Percentiles rank a stretch among this genome's conserved stretches.
Evolutionary conservation across 2,888 invertebrate species (phyloP).

Genomic region (Harpagoxenus sublaevis): DNA sequence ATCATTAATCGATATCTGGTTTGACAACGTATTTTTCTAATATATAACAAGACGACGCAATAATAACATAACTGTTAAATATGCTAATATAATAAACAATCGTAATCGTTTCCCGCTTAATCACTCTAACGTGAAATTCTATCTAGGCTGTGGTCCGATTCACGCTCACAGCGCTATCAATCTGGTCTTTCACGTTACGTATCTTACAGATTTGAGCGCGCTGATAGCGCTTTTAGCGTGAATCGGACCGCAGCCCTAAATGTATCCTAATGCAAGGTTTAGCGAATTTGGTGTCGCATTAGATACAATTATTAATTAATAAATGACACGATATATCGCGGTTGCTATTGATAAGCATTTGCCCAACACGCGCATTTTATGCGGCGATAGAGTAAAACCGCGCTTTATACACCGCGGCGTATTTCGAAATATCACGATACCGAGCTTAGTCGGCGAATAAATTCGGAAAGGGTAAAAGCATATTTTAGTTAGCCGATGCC

Average conservation of each 20-base stretch:
- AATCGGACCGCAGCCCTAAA: not conserved
- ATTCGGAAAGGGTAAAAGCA: constrained; percentile 60
- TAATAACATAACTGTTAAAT: not conserved
- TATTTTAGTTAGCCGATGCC: constrained; percentile 63
- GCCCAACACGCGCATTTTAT: not conserved
- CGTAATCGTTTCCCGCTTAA: not conserved
- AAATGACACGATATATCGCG: constrained; percentile 10
- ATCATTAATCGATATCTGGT: not conserved
- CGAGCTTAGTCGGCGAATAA: constrained; percentile 63
- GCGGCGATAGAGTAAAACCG: constrained; percentile 20
- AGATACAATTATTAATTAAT: constrained; percentile 41
- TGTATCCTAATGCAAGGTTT: constrained; percentile 19
- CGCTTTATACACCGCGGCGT: constrained; percentile 20
- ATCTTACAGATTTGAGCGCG: too few species aligned
- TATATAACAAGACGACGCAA: not conserved
- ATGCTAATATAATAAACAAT: constrained; percentile 9
- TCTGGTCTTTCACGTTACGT: too few species aligned
- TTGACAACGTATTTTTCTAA: not conserved
- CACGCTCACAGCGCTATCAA: too few species aligned
- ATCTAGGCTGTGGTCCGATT: not conserved
- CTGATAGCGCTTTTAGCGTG: too few species aligned
- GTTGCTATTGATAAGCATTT: not conserved
- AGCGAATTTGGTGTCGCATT: constrained; percentile 14
- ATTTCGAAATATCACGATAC: constrained; percentile 65
- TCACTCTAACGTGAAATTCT: not conserved